Evolutionary conservation across 2,888 invertebrate genomes (phyloP).

Genomic region (Leucophenga montana): DNA sequence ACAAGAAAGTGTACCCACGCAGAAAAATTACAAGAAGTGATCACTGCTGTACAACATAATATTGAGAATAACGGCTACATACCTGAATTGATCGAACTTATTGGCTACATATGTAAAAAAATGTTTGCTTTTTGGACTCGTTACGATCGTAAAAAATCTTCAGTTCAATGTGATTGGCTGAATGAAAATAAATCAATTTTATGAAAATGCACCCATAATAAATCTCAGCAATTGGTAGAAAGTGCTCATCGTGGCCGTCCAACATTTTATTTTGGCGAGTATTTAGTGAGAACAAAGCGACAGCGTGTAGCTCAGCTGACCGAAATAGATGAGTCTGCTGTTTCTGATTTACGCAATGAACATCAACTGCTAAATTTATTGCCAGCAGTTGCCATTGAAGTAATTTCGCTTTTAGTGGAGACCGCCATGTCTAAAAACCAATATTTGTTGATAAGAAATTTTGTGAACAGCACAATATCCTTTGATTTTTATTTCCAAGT

Average conservation of each 20-base stretch:
- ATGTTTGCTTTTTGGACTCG: conserved; percentile 17
- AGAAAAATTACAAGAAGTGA: conserved; percentile 20
- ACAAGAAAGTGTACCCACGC: conserved; percentile 1
- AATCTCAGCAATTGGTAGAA: conserved; percentile 7
- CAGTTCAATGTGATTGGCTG: too few species aligned
- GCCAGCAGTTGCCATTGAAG: conserved; percentile 16
- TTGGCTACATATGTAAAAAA: conserved; percentile 21
- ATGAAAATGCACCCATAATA: background rate
- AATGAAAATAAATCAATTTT: conserved; percentile 17
- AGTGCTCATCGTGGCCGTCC: conserved; percentile 17
- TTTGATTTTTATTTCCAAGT: conserved; percentile 32
- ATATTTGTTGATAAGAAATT: conserved; percentile 33
- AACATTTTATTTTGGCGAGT: conserved; percentile 26
- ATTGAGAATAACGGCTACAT: conserved; percentile 27
- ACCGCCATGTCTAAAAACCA: conserved; percentile 33
- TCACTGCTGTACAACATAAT: conserved; percentile 11
- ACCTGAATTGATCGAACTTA: too few species aligned
- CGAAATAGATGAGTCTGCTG: too few species aligned
- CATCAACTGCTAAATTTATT: conserved; percentile 12
- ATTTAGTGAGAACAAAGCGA: conserved; percentile 21
- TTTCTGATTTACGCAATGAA: conserved; percentile 18
- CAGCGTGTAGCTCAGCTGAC: background rate
- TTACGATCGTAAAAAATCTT: too few species aligned
- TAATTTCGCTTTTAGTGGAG: conserved; percentile 38
- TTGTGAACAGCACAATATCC: conserved; percentile 35